Evolutionary conservation across 2,113 vertebrate genomes (phyloP), one percentile per base, ranked within the genome.

Genomic region (Bambusicola thoracicus): DNA sequence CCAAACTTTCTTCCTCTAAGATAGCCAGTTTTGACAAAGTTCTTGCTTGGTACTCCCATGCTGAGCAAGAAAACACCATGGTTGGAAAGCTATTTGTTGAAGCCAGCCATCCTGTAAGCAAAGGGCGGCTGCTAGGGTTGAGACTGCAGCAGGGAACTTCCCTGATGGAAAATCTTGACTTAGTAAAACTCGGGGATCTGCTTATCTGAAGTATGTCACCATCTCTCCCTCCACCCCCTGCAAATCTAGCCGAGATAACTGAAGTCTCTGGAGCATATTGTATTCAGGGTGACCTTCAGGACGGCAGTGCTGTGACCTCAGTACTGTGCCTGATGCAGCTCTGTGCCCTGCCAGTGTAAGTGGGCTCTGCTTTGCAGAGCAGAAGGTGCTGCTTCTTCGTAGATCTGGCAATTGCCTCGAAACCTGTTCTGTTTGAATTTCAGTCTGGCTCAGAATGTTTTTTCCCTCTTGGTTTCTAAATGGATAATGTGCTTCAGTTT

Each of bases 271-370:
- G 81, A 80, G 75, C 15, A 16, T 70, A 81, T 86, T 80, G 34
- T 92, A 55, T 94, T 91, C 79, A 75, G 79, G 53, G 25, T 81
- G 92, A 95, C 91, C 90, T 95, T 95, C 91, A 72, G 63, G 53
- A 86, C 66, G 13, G 51, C 13, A 7, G 2, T 0, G 0, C 34
- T 59, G 13, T 4, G 89, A 93, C 93, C 82, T 94, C 53, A 18
- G 49, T 1, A 7, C n/a, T 0, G 1, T 61, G 53, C 51, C 79
- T 0, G 1, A 41, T 76, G 59, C 70, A 53, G 80, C 85, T 92
- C 82, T 59, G 66, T 10, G 4, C 69, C 69, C 89, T 95, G 94
- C 82, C 95, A 78, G 73, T 48, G n/a, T 48, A 91, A 83, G 89
- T 34, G 24, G 21, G 90, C 32, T 79, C 72, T 91, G 40, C 44